A percentile compares a stretch with the other conserved stretches of the same genome.
Conservation (phyloP, 2,113 vertebrate genomes). For the Pandion haliaetus region DNA sequence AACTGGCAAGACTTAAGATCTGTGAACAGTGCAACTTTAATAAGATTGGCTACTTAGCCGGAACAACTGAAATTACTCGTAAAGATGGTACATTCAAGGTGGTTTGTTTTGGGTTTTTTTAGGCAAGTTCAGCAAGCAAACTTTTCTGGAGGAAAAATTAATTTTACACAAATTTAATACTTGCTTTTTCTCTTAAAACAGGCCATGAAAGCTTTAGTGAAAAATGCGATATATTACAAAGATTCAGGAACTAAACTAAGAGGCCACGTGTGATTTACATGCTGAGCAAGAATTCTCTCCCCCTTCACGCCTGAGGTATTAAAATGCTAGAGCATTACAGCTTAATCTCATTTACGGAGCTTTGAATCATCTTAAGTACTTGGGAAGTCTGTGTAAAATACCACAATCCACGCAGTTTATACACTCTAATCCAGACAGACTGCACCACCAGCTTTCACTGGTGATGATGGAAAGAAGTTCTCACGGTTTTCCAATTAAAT, state of each 20-base stretch:
- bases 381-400: constrained; percentile 49
- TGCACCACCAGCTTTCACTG: not conserved
- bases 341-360: constrained; percentile 60
- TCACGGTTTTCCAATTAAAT: not conserved
- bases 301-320: constrained; percentile 16
- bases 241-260: not conserved
- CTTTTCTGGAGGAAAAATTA: not conserved
- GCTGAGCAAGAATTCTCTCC: constrained; percentile 19
- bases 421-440: not conserved
- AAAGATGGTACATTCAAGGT: not conserved
- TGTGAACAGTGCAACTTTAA: not conserved
- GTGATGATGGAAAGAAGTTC: not conserved
- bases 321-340: constrained; percentile 32
- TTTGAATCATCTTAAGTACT: constrained; percentile 61
- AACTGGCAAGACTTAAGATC: constrained; percentile 35
- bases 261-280: not conserved
- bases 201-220: not conserved
- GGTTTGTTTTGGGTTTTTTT: not conserved
- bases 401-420: constrained; percentile 22
- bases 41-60: not conserved
- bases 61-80: not conserved
- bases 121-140: not conserved
- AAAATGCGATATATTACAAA: not conserved
- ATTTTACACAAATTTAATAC: not conserved
- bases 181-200: not conserved